Conservation (phyloP, 2,113 vertebrate species). For the Actenoides lindsayi region DNA sequence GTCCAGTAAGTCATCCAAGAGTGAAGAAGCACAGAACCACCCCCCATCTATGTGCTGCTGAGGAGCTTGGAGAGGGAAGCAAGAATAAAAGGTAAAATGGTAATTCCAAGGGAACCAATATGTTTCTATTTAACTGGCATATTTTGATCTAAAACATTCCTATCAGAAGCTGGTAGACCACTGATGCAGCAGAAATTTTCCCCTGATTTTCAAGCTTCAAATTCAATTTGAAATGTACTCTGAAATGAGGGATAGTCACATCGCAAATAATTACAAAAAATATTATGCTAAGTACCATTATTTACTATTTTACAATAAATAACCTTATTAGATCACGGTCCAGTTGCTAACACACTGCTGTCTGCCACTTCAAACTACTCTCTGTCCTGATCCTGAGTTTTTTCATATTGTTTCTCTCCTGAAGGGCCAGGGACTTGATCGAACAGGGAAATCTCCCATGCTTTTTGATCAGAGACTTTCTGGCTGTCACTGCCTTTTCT, state of each 20-base stretch:
- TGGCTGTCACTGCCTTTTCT: background rate
- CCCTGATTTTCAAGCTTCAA: background rate
- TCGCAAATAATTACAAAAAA: background rate
- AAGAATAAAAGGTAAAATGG: background rate
- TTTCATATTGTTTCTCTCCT: background rate
- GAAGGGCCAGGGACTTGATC: background rate
- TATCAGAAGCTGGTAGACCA: background rate
- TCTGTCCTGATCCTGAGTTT: background rate
- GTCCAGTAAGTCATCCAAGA: background rate
- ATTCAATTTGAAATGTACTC: background rate
- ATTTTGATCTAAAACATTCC: background rate
- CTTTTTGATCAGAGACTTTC: constrained; percentile 13
- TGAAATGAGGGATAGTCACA: background rate
- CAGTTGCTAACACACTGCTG: background rate
- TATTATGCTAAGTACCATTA: background rate
- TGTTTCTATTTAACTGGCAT: background rate
- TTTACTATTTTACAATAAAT: background rate
- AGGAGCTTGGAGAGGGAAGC: background rate
- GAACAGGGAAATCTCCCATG: background rate
- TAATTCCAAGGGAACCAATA: background rate
- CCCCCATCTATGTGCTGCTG: background rate
- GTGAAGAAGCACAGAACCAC: background rate
- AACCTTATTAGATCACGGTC: background rate
- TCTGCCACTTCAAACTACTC: background rate
- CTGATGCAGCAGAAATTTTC: background rate